Conservation (phyloP, 1,140 invertebrate genomes). For the Parasteatoda tepidariorum region DNA sequence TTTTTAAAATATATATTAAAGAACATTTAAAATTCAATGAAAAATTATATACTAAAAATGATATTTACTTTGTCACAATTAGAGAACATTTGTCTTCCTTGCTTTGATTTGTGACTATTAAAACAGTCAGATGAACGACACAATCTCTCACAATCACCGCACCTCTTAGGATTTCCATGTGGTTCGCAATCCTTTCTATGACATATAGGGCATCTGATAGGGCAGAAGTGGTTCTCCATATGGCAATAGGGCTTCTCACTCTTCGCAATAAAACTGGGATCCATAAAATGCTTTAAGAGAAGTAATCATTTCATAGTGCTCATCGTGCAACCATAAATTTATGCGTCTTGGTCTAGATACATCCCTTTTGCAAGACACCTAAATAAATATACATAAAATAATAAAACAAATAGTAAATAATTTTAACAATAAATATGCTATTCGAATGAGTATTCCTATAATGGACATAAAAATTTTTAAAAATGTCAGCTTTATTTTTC, state of each 20-base stretch:
- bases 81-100: not conserved
- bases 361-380: not conserved
- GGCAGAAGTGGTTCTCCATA: not conserved
- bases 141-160: not conserved
- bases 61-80: not conserved
- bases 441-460: too few species aligned
- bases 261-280: not conserved
- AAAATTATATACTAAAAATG: not conserved
- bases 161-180: not conserved
- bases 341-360: not conserved
- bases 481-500: too few species aligned
- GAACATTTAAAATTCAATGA: not conserved
- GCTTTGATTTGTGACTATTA: not conserved
- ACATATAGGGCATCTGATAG: not conserved
- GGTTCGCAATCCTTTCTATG: not conserved
- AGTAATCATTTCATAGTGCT: not conserved
- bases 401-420: too few species aligned
- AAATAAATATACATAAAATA: too few species aligned
- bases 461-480: too few species aligned
- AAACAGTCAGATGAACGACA: conserved; percentile 5
- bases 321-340: not conserved
- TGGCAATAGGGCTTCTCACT: not conserved
- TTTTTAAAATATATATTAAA: not conserved
- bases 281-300: not conserved
- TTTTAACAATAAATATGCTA: too few species aligned